These are phyloP conservation scores for Ptiloglossa arizonensis DNA, from an alignment of 1,140 invertebrate species.

Conservation along the genomic window DNA sequence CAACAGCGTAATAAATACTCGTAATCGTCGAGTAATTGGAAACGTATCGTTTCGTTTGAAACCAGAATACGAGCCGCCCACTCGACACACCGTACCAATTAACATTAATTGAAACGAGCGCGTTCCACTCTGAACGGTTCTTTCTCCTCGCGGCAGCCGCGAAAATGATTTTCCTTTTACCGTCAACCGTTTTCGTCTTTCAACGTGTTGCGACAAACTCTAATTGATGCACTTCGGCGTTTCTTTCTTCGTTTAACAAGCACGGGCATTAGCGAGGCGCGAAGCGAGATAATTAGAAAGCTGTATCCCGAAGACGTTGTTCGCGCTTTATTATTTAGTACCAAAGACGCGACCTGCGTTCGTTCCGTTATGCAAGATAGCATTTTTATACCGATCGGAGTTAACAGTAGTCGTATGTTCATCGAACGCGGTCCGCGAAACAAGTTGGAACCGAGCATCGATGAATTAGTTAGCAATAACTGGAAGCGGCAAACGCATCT, in stretches of 20 bases:
- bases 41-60: neutral
- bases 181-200: constrained; percentile 1
- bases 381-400: constrained; percentile 31
- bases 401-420: constrained; percentile 6
- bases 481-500: neutral
- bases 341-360: constrained; percentile 37
- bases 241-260: constrained; percentile 34
- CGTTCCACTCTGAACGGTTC: neutral
- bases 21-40: neutral
- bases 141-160: neutral
- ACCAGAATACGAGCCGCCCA: neutral
- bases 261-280: neutral
- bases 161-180: constrained; percentile 26
- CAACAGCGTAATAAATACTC: neutral
- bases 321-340: constrained; percentile 50
- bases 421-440: neutral
- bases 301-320: constrained; percentile 23
- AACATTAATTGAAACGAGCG: constrained; percentile 7
- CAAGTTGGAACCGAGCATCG: too few relatives aligned
- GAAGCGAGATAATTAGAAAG: constrained; percentile 57
- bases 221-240: constrained; percentile 7
- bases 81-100: neutral
- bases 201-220: constrained; percentile 21
- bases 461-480: neutral
- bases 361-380: constrained; percentile 52